phyloP scores from a whole-genome alignment of 2,888 invertebrate genomes.

The Thumatha senex region DNA sequence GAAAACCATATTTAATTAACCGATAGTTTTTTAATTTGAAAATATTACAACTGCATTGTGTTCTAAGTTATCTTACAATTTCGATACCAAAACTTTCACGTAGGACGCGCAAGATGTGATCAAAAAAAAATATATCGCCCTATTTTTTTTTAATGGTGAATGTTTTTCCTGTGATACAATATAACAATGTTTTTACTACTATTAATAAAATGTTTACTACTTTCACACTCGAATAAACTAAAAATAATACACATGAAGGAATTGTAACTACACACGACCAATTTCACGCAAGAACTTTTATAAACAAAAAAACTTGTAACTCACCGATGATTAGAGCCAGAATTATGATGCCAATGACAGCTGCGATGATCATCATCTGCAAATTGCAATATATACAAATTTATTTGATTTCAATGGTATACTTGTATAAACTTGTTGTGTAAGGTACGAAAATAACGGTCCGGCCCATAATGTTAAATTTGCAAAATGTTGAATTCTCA shows the following conservation, averaged over 20 bases:
- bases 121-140: too few species aligned
- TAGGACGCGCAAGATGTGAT: too few species aligned
- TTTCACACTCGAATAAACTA: background rate
- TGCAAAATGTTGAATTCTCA: too few species aligned
- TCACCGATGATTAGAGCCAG: constrained; percentile 95
- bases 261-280: constrained; percentile 1
- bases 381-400: constrained; percentile 35
- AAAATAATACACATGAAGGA: background rate
- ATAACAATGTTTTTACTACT: background rate
- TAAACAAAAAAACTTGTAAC: constrained; percentile 46
- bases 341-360: constrained; percentile 92
- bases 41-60: too few species aligned
- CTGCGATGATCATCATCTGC: constrained; percentile 96
- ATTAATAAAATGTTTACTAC: background rate
- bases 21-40: too few species aligned
- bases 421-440: background rate
- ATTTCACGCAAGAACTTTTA: background rate
- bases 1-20: too few species aligned
- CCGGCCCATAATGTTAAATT: too few species aligned
- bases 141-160: too few species aligned
- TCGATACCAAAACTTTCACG: too few species aligned
- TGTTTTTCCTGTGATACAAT: too few species aligned
- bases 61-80: too few species aligned
- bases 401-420: background rate
- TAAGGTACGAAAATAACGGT: background rate